phyloP scores from a whole-genome alignment of 2,888 invertebrate genomes.

The Aporophyla lueneburgensis region DNA sequence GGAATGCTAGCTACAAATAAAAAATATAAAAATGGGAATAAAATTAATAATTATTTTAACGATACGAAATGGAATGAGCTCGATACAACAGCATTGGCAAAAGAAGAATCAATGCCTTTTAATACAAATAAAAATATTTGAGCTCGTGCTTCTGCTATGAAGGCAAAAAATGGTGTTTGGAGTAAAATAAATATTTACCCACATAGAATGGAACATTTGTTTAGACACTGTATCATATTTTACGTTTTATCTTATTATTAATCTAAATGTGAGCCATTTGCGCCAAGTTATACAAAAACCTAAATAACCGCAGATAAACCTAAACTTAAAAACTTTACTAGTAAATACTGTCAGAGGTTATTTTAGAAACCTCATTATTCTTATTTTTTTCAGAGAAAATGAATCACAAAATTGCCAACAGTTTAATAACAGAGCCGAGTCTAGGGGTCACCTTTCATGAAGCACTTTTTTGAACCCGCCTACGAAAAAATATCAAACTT shows the following conservation, averaged over 20 bases:
- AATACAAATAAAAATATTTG: constrained; percentile 44
- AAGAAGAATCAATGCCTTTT: constrained; percentile 24
- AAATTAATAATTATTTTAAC: constrained; percentile 23
- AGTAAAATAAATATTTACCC: constrained; percentile 37
- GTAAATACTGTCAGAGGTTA: constrained; percentile 26
- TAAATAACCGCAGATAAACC: constrained; percentile 30
- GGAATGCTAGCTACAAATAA: constrained; percentile 10
- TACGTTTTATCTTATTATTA: constrained; percentile 41
- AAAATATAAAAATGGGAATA: constrained; percentile 3
- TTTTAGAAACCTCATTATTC: constrained; percentile 38
- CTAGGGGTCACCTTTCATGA: constrained; percentile 53
- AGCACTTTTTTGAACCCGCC: constrained; percentile 41
- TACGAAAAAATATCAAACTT: constrained; percentile 31
- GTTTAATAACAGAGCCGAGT: constrained; percentile 52
- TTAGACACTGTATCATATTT: constrained; percentile 32
- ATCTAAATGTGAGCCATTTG: constrained; percentile 30
- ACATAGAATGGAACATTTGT: constrained; percentile 37
- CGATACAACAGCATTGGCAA: constrained; percentile 5
- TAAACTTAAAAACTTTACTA: constrained; percentile 20
- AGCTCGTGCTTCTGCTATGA: constrained; percentile 12
- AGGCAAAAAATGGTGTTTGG: constrained; percentile 10
- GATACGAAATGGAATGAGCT: constrained; percentile 22
- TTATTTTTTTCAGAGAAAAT: constrained; percentile 51
- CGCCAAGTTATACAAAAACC: constrained; percentile 13
- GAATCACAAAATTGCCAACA: constrained; percentile 53